Evolutionary conservation across 2,888 invertebrate genomes (phyloP), one percentile per base, ranked within the genome.

Genomic region (Scaptodrosophila latifasciaeformis): DNA sequence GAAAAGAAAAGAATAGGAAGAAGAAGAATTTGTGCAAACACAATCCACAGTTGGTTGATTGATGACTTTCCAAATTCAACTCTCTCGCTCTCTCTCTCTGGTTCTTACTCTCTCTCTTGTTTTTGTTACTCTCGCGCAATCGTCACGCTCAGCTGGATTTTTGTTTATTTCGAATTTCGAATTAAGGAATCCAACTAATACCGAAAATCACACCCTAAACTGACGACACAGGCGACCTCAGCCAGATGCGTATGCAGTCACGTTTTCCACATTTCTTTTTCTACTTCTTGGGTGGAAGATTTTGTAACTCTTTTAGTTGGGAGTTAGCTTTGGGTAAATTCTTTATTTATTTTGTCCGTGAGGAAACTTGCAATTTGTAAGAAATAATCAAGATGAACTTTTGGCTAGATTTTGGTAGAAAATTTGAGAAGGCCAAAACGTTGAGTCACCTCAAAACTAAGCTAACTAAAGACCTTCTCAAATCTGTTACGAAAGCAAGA

Each of bases 91-190:
- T n/a, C n/a, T n/a, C n/a, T n/a, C n/a, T n/a, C n/a, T n/a, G n/a
- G n/a, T n/a, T n/a, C n/a, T n/a, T n/a, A n/a, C n/a, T n/a, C n/a
- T n/a, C n/a, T n/a, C n/a, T n/a, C n/a, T n/a, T n/a, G n/a, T n/a
- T n/a, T n/a, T n/a, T n/a, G n/a, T n/a, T n/a, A n/a, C 5, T 15
- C 10, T 31, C 18, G 54, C 77, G 71, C 74, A 62, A 59, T 45
- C 70, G 74, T 65, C 46, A 17, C 44, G 29, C 39, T 37, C 19
- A 27, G 40, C 63, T 79, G 76, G 66, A 75, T 49, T 49, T 51
- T 75, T 76, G 79, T 79, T 75, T 75, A 76, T 45, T 75, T 79
- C 76, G 70, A 62, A 34, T 49, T 71, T 75, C 72, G 76, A 74
- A 59, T 30, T 54, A 37, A 45, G 24, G 21, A 19, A 27, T 30